phyloP scores from a whole-genome alignment of 2,113 vertebrate genomes.

The Mus spicilegus region DNA sequence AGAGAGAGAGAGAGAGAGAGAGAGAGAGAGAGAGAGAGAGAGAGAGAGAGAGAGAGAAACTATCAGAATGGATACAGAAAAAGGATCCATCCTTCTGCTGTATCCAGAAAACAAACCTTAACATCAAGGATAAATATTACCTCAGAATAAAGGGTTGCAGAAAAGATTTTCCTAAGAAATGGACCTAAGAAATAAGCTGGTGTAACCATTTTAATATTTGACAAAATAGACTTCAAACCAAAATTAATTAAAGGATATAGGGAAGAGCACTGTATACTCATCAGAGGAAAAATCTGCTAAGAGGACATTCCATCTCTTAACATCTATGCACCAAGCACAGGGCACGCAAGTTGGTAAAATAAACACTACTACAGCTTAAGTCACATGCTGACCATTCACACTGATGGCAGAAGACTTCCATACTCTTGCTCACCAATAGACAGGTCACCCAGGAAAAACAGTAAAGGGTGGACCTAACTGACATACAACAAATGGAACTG shows the following conservation, averaged over 20 bases:
- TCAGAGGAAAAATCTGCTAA: background rate
- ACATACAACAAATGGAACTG: no score
- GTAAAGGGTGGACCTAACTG: no score
- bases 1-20: no score
- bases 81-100: background rate
- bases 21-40: no score
- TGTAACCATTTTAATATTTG: background rate
- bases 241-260: background rate
- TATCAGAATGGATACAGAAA: background rate
- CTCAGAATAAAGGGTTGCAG: background rate
- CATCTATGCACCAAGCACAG: background rate
- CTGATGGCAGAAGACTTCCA: no score
- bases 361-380: no score
- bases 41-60: background rate
- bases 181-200: background rate
- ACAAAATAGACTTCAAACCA: background rate
- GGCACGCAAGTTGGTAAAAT: background rate
- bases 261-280: background rate
- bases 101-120: background rate
- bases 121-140: background rate
- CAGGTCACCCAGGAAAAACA: no score
- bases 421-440: no score
- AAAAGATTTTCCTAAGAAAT: background rate
- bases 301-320: background rate
- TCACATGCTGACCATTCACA: no score